A percentile compares a stretch with the other conserved stretches of the same genome.
Evolutionary conservation across 2,888 invertebrate genomes (phyloP).

Genomic region (Diploptera punctata): DNA sequence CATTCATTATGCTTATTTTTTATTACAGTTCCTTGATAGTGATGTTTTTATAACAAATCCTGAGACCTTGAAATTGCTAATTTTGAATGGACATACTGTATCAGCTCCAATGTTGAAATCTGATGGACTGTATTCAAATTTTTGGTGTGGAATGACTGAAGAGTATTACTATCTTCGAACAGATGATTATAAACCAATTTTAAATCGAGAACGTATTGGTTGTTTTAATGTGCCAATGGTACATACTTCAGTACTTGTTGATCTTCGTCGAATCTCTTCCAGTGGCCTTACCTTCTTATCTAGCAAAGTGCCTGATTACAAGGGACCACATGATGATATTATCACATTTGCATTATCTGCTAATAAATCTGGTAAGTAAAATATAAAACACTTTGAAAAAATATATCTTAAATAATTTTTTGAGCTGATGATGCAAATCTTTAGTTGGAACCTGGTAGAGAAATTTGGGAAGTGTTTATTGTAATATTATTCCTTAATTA

Average conservation of each 20-base stretch:
- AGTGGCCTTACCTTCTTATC: slow-evolving; percentile 77
- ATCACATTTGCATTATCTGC: slow-evolving; percentile 90
- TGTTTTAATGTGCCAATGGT: slow-evolving; percentile 91
- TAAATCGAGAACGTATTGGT: slow-evolving; percentile 71
- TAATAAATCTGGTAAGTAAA: slow-evolving; percentile 63
- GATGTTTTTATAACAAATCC: slow-evolving; percentile 81
- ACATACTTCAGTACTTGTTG: slow-evolving; percentile 84
- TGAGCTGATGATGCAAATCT: too few species aligned
- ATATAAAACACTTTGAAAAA: background rate
- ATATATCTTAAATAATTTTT: too few species aligned
- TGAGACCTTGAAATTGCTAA: slow-evolving; percentile 66
- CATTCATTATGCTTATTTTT: slow-evolving; percentile 19
- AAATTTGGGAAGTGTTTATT: too few species aligned
- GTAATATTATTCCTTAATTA: too few species aligned
- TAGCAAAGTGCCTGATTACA: slow-evolving; percentile 64
- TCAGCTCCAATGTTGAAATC: slow-evolving; percentile 88
- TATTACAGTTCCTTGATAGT: slow-evolving; percentile 79
- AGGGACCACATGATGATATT: slow-evolving; percentile 89
- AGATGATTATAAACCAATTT: slow-evolving; percentile 82
- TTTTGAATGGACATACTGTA: slow-evolving; percentile 67
- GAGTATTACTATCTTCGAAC: slow-evolving; percentile 85
- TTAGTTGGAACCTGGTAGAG: too few species aligned
- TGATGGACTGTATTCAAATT: slow-evolving; percentile 91
- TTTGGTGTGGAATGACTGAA: slow-evolving; percentile 93
- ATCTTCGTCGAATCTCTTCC: slow-evolving; percentile 66